Evolutionary conservation across 1,140 invertebrate species (phyloP).

Genomic region (Thaumatotibia leucotreta): DNA sequence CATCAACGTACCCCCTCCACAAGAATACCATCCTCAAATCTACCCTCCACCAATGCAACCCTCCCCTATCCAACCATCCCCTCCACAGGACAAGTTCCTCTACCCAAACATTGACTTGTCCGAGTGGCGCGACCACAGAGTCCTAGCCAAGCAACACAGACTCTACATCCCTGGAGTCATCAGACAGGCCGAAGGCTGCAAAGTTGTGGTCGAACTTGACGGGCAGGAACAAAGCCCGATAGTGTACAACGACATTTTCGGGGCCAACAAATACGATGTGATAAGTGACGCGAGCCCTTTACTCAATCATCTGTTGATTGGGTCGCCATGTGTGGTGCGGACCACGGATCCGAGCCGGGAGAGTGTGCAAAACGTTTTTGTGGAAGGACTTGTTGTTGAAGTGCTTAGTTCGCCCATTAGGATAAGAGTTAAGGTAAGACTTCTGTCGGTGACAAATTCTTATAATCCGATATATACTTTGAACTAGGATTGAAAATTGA

Average conservation of each 20-base stretch:
- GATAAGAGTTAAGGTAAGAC: constrained; percentile 87
- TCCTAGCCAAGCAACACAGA: constrained; percentile 89
- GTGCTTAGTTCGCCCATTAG: constrained; percentile 82
- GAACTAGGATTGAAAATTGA: no score
- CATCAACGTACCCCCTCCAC: constrained; percentile 34
- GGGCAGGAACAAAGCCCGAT: constrained; percentile 77
- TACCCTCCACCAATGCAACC: constrained; percentile 46
- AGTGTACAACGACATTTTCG: constrained; percentile 84
- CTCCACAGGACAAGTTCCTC: constrained; percentile 43
- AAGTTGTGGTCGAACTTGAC: constrained; percentile 87
- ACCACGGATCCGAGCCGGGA: constrained; percentile 62
- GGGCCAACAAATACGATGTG: constrained; percentile 88
- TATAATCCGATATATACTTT: no score
- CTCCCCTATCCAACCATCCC: constrained; percentile 54
- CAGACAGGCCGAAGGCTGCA: constrained; percentile 78
- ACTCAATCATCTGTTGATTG: constrained; percentile 81
- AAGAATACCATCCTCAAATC: constrained; percentile 43
- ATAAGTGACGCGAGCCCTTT: constrained; percentile 95
- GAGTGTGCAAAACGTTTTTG: constrained; percentile 80
- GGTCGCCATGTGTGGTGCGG: constrained; percentile 78
- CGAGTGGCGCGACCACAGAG: constrained; percentile 93
- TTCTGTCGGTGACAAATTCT: no score
- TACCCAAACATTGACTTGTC: constrained; percentile 85
- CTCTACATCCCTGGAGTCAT: constrained; percentile 91
- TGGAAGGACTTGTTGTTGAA: constrained; percentile 89